Percentiles rank a stretch among this genome's conserved stretches.
These are phyloP conservation scores for Pediacus dermestoides DNA, from an alignment of 2,888 invertebrate species.

Conservation along the genomic window DNA sequence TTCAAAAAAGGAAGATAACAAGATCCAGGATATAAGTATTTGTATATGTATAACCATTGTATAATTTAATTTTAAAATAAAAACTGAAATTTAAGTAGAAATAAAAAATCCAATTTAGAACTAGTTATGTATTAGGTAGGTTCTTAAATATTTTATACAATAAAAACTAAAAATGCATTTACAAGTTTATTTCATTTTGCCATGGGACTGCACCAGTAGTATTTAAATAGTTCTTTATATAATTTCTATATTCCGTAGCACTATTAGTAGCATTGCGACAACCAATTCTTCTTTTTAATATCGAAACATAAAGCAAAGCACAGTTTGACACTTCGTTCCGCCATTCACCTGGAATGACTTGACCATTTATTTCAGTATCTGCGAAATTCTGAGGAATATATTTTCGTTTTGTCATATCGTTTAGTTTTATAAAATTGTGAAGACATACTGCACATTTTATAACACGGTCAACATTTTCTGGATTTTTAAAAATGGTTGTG, in stretches of 20 bases:
- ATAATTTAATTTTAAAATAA: too few relatives aligned
- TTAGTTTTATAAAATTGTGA: not conserved
- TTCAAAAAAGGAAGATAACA: slow-evolving; percentile 6
- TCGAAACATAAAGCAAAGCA: slow-evolving; percentile 8
- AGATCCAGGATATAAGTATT: too few relatives aligned
- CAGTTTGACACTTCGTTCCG: slow-evolving; percentile 2
- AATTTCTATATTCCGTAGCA: slow-evolving; percentile 7
- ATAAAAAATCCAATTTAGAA: too few relatives aligned
- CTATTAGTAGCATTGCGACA: slow-evolving; percentile 3
- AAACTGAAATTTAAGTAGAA: not conserved
- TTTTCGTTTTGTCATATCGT: not conserved
- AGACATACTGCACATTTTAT: slow-evolving; percentile 2
- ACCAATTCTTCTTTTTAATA: slow-evolving; percentile 11
- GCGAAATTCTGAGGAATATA: not conserved
- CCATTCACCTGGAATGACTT: not conserved
- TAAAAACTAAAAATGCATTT: slow-evolving; percentile 4
- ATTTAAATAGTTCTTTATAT: slow-evolving; percentile 12
- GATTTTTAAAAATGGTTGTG: not conserved
- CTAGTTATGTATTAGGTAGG: too few relatives aligned
- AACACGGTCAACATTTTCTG: not conserved
- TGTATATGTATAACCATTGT: too few relatives aligned
- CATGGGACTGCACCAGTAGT: slow-evolving; percentile 8
- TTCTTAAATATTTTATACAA: not conserved
- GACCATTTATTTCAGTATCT: not conserved
- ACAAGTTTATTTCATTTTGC: slow-evolving; percentile 9